Percentiles rank a stretch among this genome's conserved stretches.
phyloP scores from a whole-genome alignment of 2,888 invertebrate genomes.

The Rugalucina vietnamica region DNA sequence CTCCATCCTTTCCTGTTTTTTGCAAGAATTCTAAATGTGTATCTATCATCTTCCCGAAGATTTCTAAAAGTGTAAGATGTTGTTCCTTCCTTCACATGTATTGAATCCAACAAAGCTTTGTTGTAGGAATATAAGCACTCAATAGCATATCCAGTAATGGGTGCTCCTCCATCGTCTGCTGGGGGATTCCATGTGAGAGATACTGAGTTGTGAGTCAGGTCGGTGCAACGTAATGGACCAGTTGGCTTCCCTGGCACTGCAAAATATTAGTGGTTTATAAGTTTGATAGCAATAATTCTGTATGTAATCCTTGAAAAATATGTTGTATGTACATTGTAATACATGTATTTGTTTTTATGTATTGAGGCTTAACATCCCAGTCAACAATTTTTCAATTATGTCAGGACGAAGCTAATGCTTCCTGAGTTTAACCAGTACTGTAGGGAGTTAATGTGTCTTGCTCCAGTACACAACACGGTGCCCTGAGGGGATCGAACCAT shows the following conservation, averaged over 20 bases:
- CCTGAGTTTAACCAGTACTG: too few species aligned
- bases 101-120: slow-evolving; percentile 90
- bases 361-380: too few species aligned
- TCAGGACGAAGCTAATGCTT: too few species aligned
- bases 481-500: too few species aligned
- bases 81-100: slow-evolving; percentile 68
- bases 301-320: too few species aligned
- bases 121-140: slow-evolving; percentile 91
- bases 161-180: slow-evolving; percentile 80
- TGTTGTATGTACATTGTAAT: too few species aligned
- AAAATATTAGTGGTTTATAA: too few species aligned
- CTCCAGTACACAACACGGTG: too few species aligned
- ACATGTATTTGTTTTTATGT: too few species aligned
- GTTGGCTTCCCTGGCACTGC: slow-evolving; percentile 78
- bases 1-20: slow-evolving; percentile 80
- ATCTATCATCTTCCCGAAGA: slow-evolving; percentile 87
- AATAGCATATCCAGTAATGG: slow-evolving; percentile 77
- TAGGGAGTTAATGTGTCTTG: too few species aligned
- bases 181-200: slow-evolving; percentile 81
- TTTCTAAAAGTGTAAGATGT: slow-evolving; percentile 83
- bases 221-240: slow-evolving; percentile 72
- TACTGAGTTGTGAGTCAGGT: slow-evolving; percentile 73
- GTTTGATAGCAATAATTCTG: too few species aligned
- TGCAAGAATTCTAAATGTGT: slow-evolving; percentile 80
- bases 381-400: too few species aligned